These are phyloP conservation scores for Cebus imitator DNA, from an alignment of 2,113 vertebrate genomes.

Conservation along the genomic window DNA sequence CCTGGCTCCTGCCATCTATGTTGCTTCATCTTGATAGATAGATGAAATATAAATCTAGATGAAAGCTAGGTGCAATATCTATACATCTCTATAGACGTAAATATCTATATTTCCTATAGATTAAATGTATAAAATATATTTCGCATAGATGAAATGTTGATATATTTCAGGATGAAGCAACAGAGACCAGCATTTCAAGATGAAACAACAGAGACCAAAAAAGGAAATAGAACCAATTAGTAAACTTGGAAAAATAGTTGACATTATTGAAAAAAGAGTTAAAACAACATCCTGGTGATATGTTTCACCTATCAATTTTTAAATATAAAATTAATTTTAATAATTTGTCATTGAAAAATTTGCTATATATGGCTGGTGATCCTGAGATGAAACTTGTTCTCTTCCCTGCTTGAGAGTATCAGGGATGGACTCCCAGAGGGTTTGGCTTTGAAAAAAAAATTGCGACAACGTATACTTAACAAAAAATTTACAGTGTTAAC, in stretches of 20 bases:
- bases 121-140: no score
- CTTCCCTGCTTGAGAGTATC: neutral
- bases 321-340: neutral
- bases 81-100: no score
- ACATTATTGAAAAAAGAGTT: neutral
- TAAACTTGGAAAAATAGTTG: neutral
- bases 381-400: neutral
- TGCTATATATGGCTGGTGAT: neutral
- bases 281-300: neutral
- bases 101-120: no score
- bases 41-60: no score
- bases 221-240: neutral
- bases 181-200: neutral
- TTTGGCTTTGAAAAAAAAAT: neutral
- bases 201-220: neutral
- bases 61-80: no score
- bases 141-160: no score
- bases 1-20: neutral
- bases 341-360: neutral
- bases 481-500: neutral
- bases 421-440: neutral
- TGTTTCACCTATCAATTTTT: neutral
- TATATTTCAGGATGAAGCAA: neutral
- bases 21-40: neutral
- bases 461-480: neutral